Conservation (phyloP, 2,113 vertebrate species). For the Sturnira hondurensis region DNA sequence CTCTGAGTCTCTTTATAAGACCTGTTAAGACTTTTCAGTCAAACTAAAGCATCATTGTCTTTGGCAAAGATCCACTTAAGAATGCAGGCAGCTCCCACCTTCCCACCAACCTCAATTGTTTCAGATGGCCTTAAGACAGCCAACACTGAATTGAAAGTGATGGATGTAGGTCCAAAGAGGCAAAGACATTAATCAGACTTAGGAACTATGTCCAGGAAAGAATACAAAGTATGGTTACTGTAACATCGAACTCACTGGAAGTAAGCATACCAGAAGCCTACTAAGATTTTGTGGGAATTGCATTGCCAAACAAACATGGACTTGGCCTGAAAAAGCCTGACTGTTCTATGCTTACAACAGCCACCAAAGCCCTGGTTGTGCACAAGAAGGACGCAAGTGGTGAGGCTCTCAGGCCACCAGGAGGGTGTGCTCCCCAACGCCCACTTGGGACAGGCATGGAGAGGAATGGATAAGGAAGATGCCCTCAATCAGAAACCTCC, state of each 20-base stretch:
- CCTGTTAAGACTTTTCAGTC: background rate
- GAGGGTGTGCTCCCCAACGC: fast-evolving
- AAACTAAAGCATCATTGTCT: background rate
- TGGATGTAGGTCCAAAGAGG: background rate
- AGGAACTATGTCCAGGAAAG: background rate
- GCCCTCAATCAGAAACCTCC: background rate
- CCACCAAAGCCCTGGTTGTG: background rate
- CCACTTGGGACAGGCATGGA: background rate
- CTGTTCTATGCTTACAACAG: background rate
- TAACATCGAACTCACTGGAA: background rate
- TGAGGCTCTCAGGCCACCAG: background rate
- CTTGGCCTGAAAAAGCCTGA: background rate
- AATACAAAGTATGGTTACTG: background rate
- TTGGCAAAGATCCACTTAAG: background rate
- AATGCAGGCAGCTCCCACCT: background rate
- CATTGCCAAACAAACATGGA: background rate
- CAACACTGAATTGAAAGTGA: background rate
- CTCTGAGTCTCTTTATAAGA: background rate
- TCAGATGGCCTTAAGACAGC: background rate
- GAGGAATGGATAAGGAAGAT: background rate
- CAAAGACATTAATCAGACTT: background rate
- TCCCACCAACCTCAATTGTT: background rate
- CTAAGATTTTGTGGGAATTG: background rate
- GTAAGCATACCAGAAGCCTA: background rate
- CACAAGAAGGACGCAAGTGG: background rate